Evolutionary conservation across 2,888 invertebrate species (phyloP).

Genomic region (Drosophila mettleri): DNA sequence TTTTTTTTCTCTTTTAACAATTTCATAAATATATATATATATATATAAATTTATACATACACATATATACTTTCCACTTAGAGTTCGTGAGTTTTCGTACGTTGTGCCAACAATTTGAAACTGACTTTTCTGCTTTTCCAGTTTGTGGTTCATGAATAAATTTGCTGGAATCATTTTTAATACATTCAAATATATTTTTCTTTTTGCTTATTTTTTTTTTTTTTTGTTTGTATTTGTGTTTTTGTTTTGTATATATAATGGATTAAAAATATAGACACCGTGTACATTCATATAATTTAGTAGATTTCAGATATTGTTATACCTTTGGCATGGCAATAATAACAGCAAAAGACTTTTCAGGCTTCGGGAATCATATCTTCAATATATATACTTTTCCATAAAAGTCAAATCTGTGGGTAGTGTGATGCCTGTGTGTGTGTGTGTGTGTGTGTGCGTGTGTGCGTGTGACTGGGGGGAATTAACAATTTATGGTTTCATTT

Average conservation of each 20-base stretch:
- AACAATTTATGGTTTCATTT: slow-evolving; percentile 1
- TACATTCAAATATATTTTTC: neutral
- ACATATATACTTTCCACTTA: slow-evolving; percentile 9
- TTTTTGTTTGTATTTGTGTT: slow-evolving; percentile 1
- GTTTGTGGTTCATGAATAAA: slow-evolving; percentile 15
- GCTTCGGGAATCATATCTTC: neutral
- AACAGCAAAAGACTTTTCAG: slow-evolving; percentile 1
- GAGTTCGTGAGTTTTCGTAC: slow-evolving; percentile 21
- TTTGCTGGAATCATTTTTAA: slow-evolving; percentile 6
- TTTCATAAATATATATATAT: slow-evolving; percentile 19
- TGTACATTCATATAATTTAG: slow-evolving; percentile 36
- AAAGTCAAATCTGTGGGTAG: too few species aligned
- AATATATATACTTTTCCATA: slow-evolving; percentile 1
- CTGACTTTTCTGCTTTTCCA: slow-evolving; percentile 22
- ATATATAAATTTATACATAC: slow-evolving; percentile 11
- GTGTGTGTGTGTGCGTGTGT: slow-evolving; percentile 1
- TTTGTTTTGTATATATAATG: slow-evolving; percentile 7
- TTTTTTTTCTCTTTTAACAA: slow-evolving; percentile 20
- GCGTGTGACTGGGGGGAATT: neutral
- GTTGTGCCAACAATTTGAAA: slow-evolving; percentile 15
- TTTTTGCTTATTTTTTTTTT: neutral
- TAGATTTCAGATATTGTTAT: slow-evolving; percentile 16
- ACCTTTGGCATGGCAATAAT: slow-evolving; percentile 15
- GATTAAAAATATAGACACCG: slow-evolving; percentile 58
- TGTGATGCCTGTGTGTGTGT: slow-evolving; percentile 4